These are phyloP conservation scores for Anguilla marmorata DNA, from an alignment of 2,797 vertebrate species.

Conservation along the genomic window DNA sequence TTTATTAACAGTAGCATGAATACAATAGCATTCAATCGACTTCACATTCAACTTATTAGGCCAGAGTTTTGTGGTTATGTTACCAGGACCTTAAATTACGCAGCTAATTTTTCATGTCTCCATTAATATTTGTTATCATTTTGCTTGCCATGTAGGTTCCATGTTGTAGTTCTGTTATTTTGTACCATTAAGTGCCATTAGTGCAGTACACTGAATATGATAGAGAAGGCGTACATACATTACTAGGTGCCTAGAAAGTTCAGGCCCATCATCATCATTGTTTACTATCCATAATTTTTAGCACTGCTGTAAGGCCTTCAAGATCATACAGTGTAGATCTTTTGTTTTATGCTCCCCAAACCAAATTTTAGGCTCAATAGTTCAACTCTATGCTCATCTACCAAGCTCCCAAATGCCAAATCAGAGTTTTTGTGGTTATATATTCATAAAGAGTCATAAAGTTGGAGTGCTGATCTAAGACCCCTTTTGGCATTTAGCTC, in stretches of 20 bases:
- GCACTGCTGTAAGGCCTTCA: not conserved
- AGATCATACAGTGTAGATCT: not conserved
- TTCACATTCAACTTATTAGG: not conserved
- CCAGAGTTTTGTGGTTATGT: not conserved
- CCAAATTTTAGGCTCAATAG: not conserved
- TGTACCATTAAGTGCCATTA: no score
- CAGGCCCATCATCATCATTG: not conserved
- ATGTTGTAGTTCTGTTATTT: no score
- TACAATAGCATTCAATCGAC: not conserved
- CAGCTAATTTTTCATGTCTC: not conserved
- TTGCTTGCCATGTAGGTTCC: not conserved
- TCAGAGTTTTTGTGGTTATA: not conserved
- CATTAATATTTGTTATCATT: not conserved
- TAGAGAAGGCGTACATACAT: not conserved
- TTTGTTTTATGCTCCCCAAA: not conserved
- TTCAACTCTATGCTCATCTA: not conserved
- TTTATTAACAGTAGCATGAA: not conserved
- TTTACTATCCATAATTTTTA: not conserved
- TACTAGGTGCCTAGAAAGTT: not conserved
- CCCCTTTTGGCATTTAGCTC: not conserved
- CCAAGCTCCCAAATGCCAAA: not conserved
- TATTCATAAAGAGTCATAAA: not conserved
- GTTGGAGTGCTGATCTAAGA: not conserved
- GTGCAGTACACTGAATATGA: not conserved
- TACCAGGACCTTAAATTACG: not conserved